Evolutionary conservation across 2,888 invertebrate genomes (phyloP).

Genomic region (Sericinus montela): DNA sequence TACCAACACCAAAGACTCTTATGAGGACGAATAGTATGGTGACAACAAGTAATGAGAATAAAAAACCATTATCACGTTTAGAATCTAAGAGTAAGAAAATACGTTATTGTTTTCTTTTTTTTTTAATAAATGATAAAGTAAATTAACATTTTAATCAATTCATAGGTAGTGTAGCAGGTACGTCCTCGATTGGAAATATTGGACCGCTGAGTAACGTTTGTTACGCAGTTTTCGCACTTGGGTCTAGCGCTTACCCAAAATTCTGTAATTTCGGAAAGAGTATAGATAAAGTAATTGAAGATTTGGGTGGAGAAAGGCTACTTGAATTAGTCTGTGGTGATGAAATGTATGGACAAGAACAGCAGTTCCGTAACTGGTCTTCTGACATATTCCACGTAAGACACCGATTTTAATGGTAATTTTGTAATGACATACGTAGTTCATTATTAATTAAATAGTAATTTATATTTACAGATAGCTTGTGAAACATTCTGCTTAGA

Average conservation of each 20-base stretch:
- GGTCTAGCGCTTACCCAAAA: slow-evolving; percentile 97
- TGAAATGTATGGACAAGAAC: slow-evolving; percentile 97
- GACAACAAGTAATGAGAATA: slow-evolving; percentile 67
- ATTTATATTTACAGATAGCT: slow-evolving; percentile 81
- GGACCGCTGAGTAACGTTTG: slow-evolving; percentile 94
- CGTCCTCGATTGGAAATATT: slow-evolving; percentile 87
- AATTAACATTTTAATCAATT: neutral
- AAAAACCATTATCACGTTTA: slow-evolving; percentile 80
- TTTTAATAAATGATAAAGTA: too few species aligned
- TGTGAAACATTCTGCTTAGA: slow-evolving; percentile 96
- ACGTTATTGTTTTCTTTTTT: too few species aligned
- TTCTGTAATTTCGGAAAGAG: slow-evolving; percentile 96
- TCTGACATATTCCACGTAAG: slow-evolving; percentile 90
- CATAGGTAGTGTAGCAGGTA: slow-evolving; percentile 86
- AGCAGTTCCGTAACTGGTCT: slow-evolving; percentile 94
- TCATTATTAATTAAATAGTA: neutral
- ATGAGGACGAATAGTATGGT: slow-evolving; percentile 90
- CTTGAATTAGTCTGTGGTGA: slow-evolving; percentile 90
- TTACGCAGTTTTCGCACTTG: slow-evolving; percentile 95
- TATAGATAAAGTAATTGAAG: slow-evolving; percentile 91
- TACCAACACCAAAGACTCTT: slow-evolving; percentile 90
- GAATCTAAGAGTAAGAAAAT: slow-evolving; percentile 66
- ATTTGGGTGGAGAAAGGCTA: slow-evolving; percentile 93
- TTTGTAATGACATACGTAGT: too few species aligned
- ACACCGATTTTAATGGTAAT: slow-evolving; percentile 13